phyloP scores from a whole-genome alignment of 2,113 vertebrate genomes.

The Ursus arctos region DNA sequence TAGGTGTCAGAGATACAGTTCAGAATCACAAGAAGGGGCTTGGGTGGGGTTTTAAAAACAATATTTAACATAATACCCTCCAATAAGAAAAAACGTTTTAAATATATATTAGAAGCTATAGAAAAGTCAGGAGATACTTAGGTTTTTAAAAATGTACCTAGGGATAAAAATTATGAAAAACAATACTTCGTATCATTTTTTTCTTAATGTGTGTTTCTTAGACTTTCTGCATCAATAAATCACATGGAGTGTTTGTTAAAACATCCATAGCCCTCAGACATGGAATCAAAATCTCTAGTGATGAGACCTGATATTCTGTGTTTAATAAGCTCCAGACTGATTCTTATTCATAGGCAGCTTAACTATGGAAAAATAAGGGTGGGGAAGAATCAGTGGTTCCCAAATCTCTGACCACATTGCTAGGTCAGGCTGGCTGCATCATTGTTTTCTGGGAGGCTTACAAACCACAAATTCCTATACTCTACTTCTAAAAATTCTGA shows the following conservation, averaged over 20 bases:
- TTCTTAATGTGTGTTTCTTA: not conserved
- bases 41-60: not conserved
- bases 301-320: not conserved
- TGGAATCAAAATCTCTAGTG: not conserved
- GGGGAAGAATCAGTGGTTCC: not conserved
- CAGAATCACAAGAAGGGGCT: not conserved
- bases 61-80: not conserved
- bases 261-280: not conserved
- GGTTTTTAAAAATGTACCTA: not conserved
- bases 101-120: not conserved
- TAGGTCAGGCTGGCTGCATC: not conserved
- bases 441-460: not conserved
- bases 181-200: not conserved
- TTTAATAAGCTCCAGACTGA: constrained; percentile 23
- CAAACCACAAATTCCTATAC: not conserved
- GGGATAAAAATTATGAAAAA: not conserved
- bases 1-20: not conserved
- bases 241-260: not conserved
- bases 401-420: not conserved
- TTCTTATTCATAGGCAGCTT: not conserved
- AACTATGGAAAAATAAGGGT: not conserved
- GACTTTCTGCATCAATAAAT: constrained; percentile 16
- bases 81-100: not conserved
- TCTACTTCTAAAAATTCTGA: not conserved
- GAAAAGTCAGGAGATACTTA: not conserved